Percentiles rank a stretch among this genome's conserved stretches.
Conservation (phyloP, 2,797 vertebrate species). For the Lindbergichthys nudifrons region DNA sequence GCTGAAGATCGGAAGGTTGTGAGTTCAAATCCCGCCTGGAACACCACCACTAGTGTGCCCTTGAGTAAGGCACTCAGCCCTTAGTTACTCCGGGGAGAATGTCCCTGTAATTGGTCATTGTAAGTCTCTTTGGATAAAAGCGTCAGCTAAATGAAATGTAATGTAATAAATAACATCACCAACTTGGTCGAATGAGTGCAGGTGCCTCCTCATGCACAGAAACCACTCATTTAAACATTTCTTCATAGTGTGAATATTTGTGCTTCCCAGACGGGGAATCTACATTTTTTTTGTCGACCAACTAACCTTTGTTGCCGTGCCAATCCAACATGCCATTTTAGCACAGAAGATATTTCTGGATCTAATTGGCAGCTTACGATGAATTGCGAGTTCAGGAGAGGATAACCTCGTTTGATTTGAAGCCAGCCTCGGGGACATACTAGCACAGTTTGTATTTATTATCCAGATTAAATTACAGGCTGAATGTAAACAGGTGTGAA, state of each 20-base stretch:
- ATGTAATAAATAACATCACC: too few species aligned
- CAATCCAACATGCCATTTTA: constrained; percentile 4
- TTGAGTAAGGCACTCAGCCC: too few species aligned
- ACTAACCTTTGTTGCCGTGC: not conserved
- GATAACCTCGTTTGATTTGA: not conserved
- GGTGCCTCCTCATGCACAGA: not conserved
- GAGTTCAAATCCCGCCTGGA: too few species aligned
- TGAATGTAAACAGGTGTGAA: constrained; percentile 37
- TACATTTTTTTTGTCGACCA: not conserved
- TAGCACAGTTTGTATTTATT: not conserved
- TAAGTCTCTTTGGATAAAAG: too few species aligned
- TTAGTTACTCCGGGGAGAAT: too few species aligned
- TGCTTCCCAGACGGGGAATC: not conserved
- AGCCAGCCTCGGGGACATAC: not conserved
- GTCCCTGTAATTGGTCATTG: too few species aligned
- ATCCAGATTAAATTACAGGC: constrained; percentile 12
- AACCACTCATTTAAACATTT: not conserved
- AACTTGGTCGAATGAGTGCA: not conserved
- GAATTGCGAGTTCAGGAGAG: not conserved
- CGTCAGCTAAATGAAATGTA: too few species aligned
- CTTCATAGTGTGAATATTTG: not conserved
- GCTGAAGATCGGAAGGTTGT: too few species aligned
- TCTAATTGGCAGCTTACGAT: not conserved
- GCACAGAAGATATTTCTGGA: not conserved
- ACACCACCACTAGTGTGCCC: too few species aligned